These are phyloP conservation scores for Hucho hucho DNA, from an alignment of 2,113 vertebrate genomes.

Conservation along the genomic window DNA sequence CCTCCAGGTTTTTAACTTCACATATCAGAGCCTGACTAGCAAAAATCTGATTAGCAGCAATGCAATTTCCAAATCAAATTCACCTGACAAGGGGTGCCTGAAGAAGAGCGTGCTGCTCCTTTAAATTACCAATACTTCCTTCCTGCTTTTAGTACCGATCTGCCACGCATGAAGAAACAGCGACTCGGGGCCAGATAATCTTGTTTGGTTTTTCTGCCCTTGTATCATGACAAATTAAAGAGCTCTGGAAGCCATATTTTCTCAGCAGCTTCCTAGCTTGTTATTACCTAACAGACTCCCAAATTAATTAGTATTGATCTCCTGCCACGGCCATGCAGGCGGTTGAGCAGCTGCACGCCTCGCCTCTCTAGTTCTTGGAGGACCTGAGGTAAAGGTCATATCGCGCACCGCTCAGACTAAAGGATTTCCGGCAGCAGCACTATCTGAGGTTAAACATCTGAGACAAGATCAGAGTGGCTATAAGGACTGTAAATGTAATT, in stretches of 20 bases:
- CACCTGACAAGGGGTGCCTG: slow-evolving; percentile 53
- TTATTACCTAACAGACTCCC: slow-evolving; percentile 79
- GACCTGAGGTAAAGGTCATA: slow-evolving; percentile 67
- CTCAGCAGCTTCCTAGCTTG: slow-evolving; percentile 69
- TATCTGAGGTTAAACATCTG: slow-evolving; percentile 15
- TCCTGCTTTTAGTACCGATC: slow-evolving; percentile 41
- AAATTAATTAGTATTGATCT: slow-evolving; percentile 80
- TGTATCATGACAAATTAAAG: slow-evolving; percentile 82
- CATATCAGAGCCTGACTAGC: slow-evolving; percentile 45
- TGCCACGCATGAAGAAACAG: slow-evolving; percentile 59
- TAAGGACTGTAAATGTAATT: not conserved
- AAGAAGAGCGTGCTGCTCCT: slow-evolving; percentile 49
- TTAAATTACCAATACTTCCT: slow-evolving; percentile 65
- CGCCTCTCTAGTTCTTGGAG: slow-evolving; percentile 45
- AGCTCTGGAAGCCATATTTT: slow-evolving; percentile 74
- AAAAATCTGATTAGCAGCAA: slow-evolving; percentile 58
- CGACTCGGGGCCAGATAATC: slow-evolving; percentile 69
- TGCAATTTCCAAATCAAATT: slow-evolving; percentile 71
- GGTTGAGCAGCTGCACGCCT: slow-evolving; percentile 20
- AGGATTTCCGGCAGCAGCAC: slow-evolving; percentile 30
- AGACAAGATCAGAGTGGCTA: not conserved
- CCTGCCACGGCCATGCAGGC: slow-evolving; percentile 46
- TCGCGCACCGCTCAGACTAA: slow-evolving; percentile 48
- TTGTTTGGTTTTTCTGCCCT: slow-evolving; percentile 67
- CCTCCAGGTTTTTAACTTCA: slow-evolving; percentile 31